Evolutionary conservation across 2,888 invertebrate genomes (phyloP).

Genomic region (Clitarchus hookeri): DNA sequence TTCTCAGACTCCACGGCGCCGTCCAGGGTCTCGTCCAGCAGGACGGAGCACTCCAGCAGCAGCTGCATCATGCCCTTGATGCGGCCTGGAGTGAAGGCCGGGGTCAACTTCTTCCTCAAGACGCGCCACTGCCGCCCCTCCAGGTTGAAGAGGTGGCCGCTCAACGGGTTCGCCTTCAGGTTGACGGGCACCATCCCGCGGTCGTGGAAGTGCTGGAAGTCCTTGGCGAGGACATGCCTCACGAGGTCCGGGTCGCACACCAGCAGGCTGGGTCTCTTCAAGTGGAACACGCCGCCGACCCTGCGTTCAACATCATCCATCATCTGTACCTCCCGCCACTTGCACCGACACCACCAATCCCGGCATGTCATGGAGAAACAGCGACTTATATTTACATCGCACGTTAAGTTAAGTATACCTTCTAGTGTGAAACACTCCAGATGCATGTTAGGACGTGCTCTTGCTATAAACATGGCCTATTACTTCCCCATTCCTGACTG

Average conservation of each 20-base stretch:
- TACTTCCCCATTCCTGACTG: too few relatives aligned
- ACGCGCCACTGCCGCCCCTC: constrained; percentile 34
- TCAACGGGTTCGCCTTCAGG: constrained; percentile 35
- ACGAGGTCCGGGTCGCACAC: constrained; percentile 15
- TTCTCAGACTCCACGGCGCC: neutral
- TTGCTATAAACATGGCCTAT: too few relatives aligned
- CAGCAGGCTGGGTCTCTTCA: neutral
- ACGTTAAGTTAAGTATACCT: too few relatives aligned
- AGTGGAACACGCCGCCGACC: constrained; percentile 17
- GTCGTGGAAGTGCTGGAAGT: constrained; percentile 16
- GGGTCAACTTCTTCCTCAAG: constrained; percentile 36
- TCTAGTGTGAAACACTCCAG: too few relatives aligned
- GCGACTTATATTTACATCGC: too few relatives aligned
- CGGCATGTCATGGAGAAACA: too few relatives aligned
- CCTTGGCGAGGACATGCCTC: neutral
- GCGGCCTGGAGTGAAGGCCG: constrained; percentile 37
- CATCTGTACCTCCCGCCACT: too few relatives aligned
- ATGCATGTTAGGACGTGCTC: too few relatives aligned
- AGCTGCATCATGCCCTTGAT: constrained; percentile 37
- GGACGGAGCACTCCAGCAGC: constrained; percentile 29
- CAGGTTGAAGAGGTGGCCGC: constrained; percentile 36
- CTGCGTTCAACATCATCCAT: neutral
- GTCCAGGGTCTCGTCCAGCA: constrained; percentile 20
- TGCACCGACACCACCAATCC: too few relatives aligned
- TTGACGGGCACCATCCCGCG: constrained; percentile 21